phyloP scores from a whole-genome alignment of 2,113 vertebrate species.

The Thryonomys swinderianus region DNA sequence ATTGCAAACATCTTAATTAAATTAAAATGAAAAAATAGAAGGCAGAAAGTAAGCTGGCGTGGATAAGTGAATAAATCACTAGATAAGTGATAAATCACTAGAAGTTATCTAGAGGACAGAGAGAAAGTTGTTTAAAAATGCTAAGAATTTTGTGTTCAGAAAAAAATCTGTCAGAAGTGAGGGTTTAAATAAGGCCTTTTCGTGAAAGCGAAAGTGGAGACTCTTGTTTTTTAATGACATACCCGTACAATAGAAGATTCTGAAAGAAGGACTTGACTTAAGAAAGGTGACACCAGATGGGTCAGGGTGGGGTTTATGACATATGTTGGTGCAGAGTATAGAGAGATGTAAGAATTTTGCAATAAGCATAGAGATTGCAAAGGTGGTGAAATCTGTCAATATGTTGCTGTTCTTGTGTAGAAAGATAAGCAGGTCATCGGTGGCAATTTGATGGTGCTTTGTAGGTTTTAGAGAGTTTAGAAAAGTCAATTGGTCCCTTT shows the following conservation, averaged over 20 bases:
- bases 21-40: not conserved
- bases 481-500: not conserved
- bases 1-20: not conserved
- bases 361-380: not conserved
- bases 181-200: not conserved
- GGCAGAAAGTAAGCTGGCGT: not conserved
- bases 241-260: too few species aligned
- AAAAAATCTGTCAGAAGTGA: slow-evolving; percentile 7
- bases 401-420: not conserved
- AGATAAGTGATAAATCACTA: not conserved
- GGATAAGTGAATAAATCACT: not conserved
- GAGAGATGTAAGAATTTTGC: not conserved
- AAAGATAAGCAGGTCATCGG: not conserved
- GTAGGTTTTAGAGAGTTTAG: not conserved
- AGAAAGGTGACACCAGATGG: not conserved
- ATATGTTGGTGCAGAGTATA: too few species aligned
- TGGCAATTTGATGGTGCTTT: not conserved
- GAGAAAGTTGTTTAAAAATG: slow-evolving; percentile 17
- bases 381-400: not conserved
- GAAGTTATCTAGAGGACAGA: not conserved
- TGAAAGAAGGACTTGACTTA: not conserved
- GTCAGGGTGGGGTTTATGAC: not conserved
- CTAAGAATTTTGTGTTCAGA: not conserved
- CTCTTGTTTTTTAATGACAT: not conserved
- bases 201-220: not conserved